Base-by-base conservation (phyloP, 1,140 invertebrate species). In the Spodoptera litura region DNA sequence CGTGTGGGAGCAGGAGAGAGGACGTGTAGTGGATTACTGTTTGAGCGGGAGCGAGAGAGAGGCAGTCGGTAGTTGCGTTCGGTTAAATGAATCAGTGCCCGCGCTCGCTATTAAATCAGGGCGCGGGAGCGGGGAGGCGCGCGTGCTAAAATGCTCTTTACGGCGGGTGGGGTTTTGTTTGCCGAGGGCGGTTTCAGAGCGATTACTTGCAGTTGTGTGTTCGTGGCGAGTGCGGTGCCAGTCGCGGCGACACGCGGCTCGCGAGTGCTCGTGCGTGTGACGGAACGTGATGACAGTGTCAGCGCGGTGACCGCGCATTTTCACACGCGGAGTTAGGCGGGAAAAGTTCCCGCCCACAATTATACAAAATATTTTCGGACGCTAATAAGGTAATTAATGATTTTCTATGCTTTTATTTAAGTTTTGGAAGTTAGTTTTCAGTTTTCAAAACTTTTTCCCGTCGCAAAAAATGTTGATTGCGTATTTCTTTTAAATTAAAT, bases 31-130 rank as follows among this genome's bases (percentile, higher is more conserved):
- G 76, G 70, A 53, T 85, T 79, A 73, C 52, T 20, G 80, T 80
- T 75, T 78, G 78, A 73, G 80, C 73, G 75, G 59, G 87, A 87
- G 84, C 51, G 88, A 93, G 86, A 80, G 87, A 90, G 92, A 90
- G 80, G 79, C 82, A 80, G 78, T 81, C 78, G 81, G 87, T 88
- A 89, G 90, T 93, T 89, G 93, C 88, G 91, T 93, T 93, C 90
- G 85, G 87, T 85, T 94, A 94, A 94, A 89, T 94, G 93, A 94
- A 94, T 94, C 93, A 94, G 92, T 94, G 93, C 92, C 92, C 91
- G 91, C 92, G 93, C 85, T 90, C 85, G 91, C 88, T 93, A 94
- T 94, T 94, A 94, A 94, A 94, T 94, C 93, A 94, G 89, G 87
- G 85, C 91, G 90, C 88, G 90, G 90, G 92, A 84, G 88, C 82